Base-by-base conservation (phyloP, 2,113 vertebrate species). In the Sceloporus undulatus region DNA sequence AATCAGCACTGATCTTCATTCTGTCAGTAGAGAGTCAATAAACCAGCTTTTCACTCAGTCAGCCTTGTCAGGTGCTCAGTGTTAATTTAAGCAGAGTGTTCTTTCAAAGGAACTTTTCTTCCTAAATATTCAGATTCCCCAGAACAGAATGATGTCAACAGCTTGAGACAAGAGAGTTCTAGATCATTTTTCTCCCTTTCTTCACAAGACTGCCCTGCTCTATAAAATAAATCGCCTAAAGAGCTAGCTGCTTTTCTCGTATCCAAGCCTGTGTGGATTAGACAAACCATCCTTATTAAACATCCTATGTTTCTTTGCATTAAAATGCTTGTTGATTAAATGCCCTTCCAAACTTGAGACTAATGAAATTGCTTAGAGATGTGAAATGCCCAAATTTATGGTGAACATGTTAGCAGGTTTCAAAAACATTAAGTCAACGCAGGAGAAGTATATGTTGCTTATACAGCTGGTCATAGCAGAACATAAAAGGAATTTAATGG, bases 321-420 rank as follows among this genome's bases (percentile, higher is more conserved):
- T 85, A 11, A 16, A 90, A 74, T 88, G 91, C 80, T 94, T 88
- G 90, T 56, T 5, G 1, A 59, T 95, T 82, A 90, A 54, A 73
- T 89, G 73, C 82, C 92, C 87, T 91, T 94, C 92, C 84, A 75
- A 92, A n/a, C 3, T 3, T 88, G 82, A 48, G 59, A 81, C 29
- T 87, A 48, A 88, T 29, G 68, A 89, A 92, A 87, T 92, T 85
- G 88, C 89, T 83, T 80, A 91, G 87, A 85, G 77, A 91, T 92
- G 77, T 84, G 78, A 70, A 86, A 92, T 42, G 80, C 91, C 59
- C 27, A 87, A 68, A 38, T 88, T 90, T 91, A 90, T 81, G 86
- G 89, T n/a, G 85, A 92, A 94, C 92, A 94, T 90, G 1, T 38
- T 76, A 91, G 91, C 40, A 90, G 75, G 73, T 92, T 92, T 23